Conservation (phyloP, 2,888 invertebrate species). For the Himalopsyche japonica region DNA sequence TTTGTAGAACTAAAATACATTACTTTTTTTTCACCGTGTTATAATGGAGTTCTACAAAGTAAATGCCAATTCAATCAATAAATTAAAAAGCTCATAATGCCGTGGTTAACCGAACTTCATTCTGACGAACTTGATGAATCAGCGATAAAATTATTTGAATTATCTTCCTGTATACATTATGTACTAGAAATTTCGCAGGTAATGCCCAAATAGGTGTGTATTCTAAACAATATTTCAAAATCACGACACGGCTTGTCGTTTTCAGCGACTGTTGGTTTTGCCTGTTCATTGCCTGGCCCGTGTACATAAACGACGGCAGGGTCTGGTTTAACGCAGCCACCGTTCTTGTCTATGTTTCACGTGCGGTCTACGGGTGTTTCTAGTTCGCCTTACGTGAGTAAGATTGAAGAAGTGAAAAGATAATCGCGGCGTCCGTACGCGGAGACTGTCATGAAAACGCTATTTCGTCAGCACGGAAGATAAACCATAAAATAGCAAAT, state of each 20-base stretch:
- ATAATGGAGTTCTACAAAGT: too few species aligned
- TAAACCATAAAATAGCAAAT: not conserved
- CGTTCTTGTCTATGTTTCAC: not conserved
- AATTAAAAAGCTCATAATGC: too few species aligned
- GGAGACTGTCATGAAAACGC: constrained; percentile 11
- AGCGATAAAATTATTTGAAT: not conserved
- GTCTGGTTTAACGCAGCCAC: not conserved
- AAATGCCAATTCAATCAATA: too few species aligned
- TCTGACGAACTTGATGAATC: too few species aligned
- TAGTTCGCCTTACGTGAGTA: not conserved
- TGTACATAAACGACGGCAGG: not conserved
- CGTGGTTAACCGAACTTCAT: too few species aligned
- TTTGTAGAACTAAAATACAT: too few species aligned
- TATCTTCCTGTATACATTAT: too few species aligned
- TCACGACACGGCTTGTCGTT: not conserved
- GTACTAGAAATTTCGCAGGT: too few species aligned
- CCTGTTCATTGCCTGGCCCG: not conserved
- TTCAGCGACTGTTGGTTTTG: not conserved
- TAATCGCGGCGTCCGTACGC: constrained; percentile 16
- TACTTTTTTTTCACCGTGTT: too few species aligned
- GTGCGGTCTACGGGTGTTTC: not conserved
- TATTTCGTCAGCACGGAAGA: not conserved
- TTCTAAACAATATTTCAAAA: too few species aligned
- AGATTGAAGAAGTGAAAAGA: constrained; percentile 14
- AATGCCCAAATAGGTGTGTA: too few species aligned